phyloP scores from a whole-genome alignment of 2,113 vertebrate genomes.

The Eidolon helvum region DNA sequence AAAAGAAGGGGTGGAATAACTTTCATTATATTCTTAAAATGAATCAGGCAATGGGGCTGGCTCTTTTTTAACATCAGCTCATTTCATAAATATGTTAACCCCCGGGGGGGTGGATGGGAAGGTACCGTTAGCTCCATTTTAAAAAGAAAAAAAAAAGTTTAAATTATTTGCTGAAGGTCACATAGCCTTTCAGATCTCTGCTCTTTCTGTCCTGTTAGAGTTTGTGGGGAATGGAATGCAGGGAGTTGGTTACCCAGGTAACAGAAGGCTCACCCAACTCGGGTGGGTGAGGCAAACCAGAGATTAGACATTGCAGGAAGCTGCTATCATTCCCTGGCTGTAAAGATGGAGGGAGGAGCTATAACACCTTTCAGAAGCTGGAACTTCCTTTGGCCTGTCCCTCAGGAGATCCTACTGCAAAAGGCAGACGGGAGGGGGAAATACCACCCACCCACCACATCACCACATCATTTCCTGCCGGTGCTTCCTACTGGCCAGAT shows the following conservation, averaged over 20 bases:
- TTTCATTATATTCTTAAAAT: background rate
- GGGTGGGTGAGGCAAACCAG: background rate
- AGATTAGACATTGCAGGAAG: background rate
- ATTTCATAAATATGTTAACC: background rate
- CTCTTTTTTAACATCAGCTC: background rate
- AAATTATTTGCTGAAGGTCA: background rate
- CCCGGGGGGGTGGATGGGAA: background rate
- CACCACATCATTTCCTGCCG: background rate
- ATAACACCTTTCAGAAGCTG: background rate
- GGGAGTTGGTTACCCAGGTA: background rate
- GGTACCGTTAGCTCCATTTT: background rate
- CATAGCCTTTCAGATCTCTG: background rate
- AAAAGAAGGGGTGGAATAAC: background rate
- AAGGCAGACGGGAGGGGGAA: background rate
- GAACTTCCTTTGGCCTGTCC: background rate
- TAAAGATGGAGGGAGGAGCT: background rate
- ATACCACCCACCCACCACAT: background rate
- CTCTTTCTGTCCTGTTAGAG: background rate
- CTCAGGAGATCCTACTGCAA: background rate
- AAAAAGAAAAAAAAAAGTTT: background rate
- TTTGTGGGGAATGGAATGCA: background rate
- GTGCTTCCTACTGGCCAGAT: background rate
- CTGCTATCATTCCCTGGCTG: background rate
- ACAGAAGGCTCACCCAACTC: background rate
- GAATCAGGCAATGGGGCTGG: background rate